A percentile compares a stretch with the other conserved stretches of the same genome.
These are phyloP conservation scores for Theocolax elegans DNA, from an alignment of 1,140 invertebrate species.

Conservation along the genomic window DNA sequence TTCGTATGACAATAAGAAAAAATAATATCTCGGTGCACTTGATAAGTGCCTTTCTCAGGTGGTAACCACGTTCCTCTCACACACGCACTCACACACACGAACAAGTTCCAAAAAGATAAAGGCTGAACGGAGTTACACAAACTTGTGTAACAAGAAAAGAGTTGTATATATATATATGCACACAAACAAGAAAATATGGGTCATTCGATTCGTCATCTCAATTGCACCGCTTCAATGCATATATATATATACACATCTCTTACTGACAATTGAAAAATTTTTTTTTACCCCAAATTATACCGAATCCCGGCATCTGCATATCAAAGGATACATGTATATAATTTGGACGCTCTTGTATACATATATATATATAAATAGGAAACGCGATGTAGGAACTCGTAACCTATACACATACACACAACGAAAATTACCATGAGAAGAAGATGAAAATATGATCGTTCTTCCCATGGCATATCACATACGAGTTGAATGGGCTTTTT, in stretches of 20 bases:
- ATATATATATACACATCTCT: constrained; percentile 13
- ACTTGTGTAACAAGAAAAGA: neutral
- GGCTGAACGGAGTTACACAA: no score
- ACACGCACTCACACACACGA: neutral
- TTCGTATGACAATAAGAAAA: no score
- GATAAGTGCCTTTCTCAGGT: constrained; percentile 34
- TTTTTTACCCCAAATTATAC: constrained; percentile 39
- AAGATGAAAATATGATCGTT: neutral
- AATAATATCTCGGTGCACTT: no score
- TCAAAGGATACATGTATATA: constrained; percentile 23
- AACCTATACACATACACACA: neutral
- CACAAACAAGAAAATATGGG: constrained; percentile 13
- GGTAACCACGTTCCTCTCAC: neutral
- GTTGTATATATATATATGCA: no score
- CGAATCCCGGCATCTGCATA: constrained; percentile 29
- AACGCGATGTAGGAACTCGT: neutral
- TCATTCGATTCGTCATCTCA: constrained; percentile 30
- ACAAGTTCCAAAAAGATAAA: neutral
- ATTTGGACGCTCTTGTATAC: constrained; percentile 1
- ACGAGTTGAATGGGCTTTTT: constrained; percentile 22
- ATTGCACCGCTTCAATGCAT: constrained; percentile 28
- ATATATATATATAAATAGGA: no score
- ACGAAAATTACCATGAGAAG: neutral
- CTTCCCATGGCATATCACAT: constrained; percentile 10
- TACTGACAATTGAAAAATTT: constrained; percentile 18